Evolutionary conservation across 2,888 invertebrate genomes (phyloP).

Genomic region (Anagyrus pseudococci): DNA sequence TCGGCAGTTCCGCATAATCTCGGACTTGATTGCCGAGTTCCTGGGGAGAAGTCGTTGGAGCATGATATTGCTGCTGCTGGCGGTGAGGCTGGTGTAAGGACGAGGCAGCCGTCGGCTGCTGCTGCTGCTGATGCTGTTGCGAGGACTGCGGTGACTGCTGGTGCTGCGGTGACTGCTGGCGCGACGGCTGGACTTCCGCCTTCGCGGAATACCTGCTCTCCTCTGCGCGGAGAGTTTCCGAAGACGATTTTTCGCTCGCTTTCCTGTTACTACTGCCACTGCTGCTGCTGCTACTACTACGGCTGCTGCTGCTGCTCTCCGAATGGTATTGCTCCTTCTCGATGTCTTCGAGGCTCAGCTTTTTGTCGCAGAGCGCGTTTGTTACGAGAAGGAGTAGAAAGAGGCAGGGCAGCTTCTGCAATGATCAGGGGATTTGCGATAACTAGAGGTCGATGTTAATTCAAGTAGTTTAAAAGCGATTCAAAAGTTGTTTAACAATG

Average conservation of each 20-base stretch:
- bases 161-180: constrained; percentile 37
- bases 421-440: too few species aligned
- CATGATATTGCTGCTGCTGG: constrained; percentile 45
- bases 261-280: too few species aligned
- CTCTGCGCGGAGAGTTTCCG: constrained; percentile 40
- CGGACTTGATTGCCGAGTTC: constrained; percentile 38
- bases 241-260: constrained; percentile 40
- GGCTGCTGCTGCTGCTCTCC: too few species aligned
- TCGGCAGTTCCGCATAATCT: constrained; percentile 40
- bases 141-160: constrained; percentile 45
- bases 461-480: too few species aligned
- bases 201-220: constrained; percentile 46
- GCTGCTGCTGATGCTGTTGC: constrained; percentile 9
- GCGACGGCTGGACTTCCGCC: constrained; percentile 43
- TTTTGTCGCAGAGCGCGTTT: constrained; percentile 64
- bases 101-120: constrained; percentile 34
- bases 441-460: too few species aligned
- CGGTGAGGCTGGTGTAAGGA: constrained; percentile 37
- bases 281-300: neutral
- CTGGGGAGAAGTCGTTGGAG: constrained; percentile 40
- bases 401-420: constrained; percentile 49
- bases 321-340: constrained; percentile 69
- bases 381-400: constrained; percentile 47
- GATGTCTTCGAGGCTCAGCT: constrained; percentile 77
- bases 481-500: too few species aligned